Evolutionary conservation across 1,140 invertebrate genomes (phyloP), one percentile per base, ranked within the genome.

Genomic region (Gryllus bimaculatus): DNA sequence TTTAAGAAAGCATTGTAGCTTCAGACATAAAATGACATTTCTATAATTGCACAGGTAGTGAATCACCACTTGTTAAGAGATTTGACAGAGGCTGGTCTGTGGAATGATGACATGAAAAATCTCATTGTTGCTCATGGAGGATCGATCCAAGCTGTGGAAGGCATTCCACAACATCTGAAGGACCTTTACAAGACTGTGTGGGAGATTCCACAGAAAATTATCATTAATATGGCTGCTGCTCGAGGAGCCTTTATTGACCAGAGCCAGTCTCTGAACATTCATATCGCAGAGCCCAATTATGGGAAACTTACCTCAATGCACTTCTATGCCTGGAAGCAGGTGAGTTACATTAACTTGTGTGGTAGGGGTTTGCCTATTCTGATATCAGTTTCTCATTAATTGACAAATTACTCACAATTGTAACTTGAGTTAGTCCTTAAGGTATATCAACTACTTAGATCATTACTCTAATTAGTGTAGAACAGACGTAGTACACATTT

Each of bases 191-290:
- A 98, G 87, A 99, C 98, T 7, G 97, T 99, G 0, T 99, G 98
- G 98, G 98, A 99, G 87, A 96, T 99, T 78, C 92, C 95, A 0
- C 97, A 99, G 80, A 98, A 97, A 85, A 91, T 90, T 8, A 92
- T 99, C 4, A 91, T 99, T 49, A 92, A 99, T 85, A 99, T 99
- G 98, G 96, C 98, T 47, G 97, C 96, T 6, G 98, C 99, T 86
- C 89, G 98, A 82, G 97, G 96, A 8, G 96, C 98, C 8, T 99
- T 96, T 84, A 99, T 99, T 84, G 98, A 99, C 88, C 98, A 99
- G 87, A 98, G 96, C 81, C 98, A 99, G 85, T 98, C 96, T 0
- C 90, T 99, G 79, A 99, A 99, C 85, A 92, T 99, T 81, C 96
- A 99, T 84, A 96, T 99, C 78, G 96, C 95, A 10, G 92, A 96